Percentiles rank a stretch among this genome's conserved stretches.
Evolutionary conservation across 2,113 vertebrate species (phyloP).

Genomic region (Varanus salvator): DNA sequence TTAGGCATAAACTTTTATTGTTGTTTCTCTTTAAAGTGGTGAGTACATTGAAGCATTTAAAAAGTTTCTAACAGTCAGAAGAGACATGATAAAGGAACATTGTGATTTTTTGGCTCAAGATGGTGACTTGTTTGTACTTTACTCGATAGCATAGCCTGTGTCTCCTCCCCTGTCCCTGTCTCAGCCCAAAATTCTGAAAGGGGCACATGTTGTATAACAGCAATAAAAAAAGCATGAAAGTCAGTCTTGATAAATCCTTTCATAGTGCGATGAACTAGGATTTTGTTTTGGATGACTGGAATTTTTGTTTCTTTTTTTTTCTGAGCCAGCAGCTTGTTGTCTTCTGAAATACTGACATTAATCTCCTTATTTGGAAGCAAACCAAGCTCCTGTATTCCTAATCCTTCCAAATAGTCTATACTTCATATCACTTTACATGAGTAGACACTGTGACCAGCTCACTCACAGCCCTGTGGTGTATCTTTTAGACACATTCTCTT

Average conservation of each 20-base stretch:
- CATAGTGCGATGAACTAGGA: slow-evolving; percentile 7
- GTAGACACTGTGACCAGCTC: slow-evolving; percentile 29
- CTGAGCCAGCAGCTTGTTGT: slow-evolving; percentile 21
- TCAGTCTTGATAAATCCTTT: slow-evolving; percentile 39
- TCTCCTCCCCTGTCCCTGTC: not conserved
- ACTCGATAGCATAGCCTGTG: rapidly evolving
- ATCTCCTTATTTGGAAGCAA: slow-evolving; percentile 66
- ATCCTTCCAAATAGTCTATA: slow-evolving; percentile 60
- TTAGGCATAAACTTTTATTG: no score
- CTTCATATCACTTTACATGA: slow-evolving; percentile 71
- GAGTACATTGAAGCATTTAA: not conserved
- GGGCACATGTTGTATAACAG: not conserved
- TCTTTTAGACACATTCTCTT: slow-evolving; percentile 35
- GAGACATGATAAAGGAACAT: not conserved
- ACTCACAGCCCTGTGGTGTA: slow-evolving; percentile 35
- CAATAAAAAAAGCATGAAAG: not conserved
- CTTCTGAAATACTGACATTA: slow-evolving; percentile 68
- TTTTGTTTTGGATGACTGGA: slow-evolving; percentile 53
- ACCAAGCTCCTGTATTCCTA: slow-evolving; percentile 73
- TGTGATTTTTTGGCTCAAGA: not conserved
- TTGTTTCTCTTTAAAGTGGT: not conserved
- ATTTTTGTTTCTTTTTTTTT: slow-evolving; percentile 34
- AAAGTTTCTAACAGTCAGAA: not conserved
- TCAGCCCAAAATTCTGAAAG: not conserved
- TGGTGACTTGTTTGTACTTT: not conserved